Percentiles rank a stretch among this genome's conserved stretches.
Conservation (phyloP, 1,140 invertebrate genomes). For the Idris sp. region DNA sequence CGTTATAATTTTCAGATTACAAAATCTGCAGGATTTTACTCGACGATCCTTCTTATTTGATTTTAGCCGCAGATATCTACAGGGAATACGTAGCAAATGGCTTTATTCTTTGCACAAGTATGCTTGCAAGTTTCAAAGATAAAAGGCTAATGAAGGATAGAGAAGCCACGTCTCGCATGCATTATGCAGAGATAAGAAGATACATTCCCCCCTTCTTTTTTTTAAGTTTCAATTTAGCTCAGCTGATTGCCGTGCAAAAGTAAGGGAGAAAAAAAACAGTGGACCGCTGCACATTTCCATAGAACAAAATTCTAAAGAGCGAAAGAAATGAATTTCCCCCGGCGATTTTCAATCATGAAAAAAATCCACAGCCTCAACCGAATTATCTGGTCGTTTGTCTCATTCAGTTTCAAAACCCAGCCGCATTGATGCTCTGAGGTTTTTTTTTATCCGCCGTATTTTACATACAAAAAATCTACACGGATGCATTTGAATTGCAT, state of each 20-base stretch:
- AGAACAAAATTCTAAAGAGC: constrained; percentile 28
- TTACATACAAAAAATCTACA: too few relatives aligned
- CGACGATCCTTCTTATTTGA: constrained; percentile 37
- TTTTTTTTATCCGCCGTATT: too few relatives aligned
- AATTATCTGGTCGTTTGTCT: constrained; percentile 41
- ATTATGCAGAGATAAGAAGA: constrained; percentile 55
- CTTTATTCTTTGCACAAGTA: constrained; percentile 46
- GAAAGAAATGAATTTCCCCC: constrained; percentile 34
- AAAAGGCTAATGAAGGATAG: constrained; percentile 58
- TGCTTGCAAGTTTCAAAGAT: constrained; percentile 44
- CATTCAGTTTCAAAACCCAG: too few relatives aligned
- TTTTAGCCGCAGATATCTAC: constrained; percentile 47
- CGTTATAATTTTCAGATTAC: constrained; percentile 16
- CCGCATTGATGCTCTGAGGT: too few relatives aligned
- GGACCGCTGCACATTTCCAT: constrained; percentile 15
- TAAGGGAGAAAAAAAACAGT: too few relatives aligned
- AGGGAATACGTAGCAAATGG: constrained; percentile 50
- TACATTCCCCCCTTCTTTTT: constrained; percentile 17
- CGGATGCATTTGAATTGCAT: too few relatives aligned
- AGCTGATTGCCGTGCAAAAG: constrained; percentile 29
- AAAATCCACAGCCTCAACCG: constrained; percentile 20
- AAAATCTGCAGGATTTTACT: constrained; percentile 12
- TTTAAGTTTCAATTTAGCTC: constrained; percentile 46
- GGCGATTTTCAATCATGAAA: constrained; percentile 42
- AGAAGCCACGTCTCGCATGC: constrained; percentile 44